phyloP scores from a whole-genome alignment of 2,797 vertebrate genomes.

The Siniperca scherzeri region DNA sequence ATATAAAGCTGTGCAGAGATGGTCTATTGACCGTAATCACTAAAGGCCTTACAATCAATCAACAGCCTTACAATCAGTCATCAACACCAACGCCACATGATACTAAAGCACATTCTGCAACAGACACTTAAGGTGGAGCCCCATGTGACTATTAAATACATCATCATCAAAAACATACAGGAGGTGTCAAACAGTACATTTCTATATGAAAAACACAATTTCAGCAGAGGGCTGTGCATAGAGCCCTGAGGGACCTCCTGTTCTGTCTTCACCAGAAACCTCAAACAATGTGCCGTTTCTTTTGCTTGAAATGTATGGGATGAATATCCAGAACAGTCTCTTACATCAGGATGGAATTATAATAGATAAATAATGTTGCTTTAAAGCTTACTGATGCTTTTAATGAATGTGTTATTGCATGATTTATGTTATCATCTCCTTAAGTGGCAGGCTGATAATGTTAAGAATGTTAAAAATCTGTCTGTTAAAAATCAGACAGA shows the following conservation, averaged over 20 bases:
- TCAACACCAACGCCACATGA: neutral
- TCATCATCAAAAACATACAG: conserved; percentile 4
- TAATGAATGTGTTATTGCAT: neutral
- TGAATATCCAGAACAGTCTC: neutral
- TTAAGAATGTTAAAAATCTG: conserved; percentile 10
- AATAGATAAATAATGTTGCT: neutral
- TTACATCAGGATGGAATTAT: neutral
- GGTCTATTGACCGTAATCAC: neutral
- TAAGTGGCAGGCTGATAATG: neutral
- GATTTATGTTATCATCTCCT: neutral
- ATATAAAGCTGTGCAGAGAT: neutral
- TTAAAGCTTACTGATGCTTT: neutral
- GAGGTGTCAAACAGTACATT: neutral
- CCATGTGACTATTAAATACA: neutral
- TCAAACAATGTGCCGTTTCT: conserved; percentile 23
- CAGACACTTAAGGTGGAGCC: neutral
- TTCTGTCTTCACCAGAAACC: conserved; percentile 1
- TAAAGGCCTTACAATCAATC: neutral
- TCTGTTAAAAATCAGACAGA: neutral
- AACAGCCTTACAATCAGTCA: neutral
- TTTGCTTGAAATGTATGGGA: neutral
- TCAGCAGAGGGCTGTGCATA: neutral
- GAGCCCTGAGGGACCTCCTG: conserved; percentile 33
- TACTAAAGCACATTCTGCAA: conserved; percentile 11
- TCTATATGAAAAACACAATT: neutral